Conservation (phyloP, 35 echinoderm and acorn worm genomes). For the Hemicentrotus pulcherrimus region DNA sequence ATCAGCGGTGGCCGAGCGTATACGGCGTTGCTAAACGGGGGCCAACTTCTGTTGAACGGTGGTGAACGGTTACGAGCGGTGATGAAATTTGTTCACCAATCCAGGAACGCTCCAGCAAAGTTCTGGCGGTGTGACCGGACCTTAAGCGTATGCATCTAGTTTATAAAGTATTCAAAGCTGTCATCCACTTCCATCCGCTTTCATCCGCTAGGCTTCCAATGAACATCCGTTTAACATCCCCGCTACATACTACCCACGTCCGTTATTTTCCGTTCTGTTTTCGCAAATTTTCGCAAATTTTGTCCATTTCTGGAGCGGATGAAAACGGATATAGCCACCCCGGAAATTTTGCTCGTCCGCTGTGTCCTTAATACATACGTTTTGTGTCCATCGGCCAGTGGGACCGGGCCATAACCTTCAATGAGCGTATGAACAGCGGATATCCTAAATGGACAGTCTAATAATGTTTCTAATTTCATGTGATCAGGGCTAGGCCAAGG, state of each 20-base stretch:
- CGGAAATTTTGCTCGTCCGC: not conserved
- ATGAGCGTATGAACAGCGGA: not conserved
- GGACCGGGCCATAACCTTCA: not conserved
- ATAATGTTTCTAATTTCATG: no score
- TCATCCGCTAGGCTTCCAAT: slow-evolving; percentile 28
- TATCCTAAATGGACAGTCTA: no score
- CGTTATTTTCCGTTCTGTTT: slow-evolving; percentile 29
- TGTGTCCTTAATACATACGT: slow-evolving; percentile 23
- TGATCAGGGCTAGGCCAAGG: no score
- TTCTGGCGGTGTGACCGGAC: slow-evolving; percentile 27
- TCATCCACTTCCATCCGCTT: slow-evolving; percentile 36
- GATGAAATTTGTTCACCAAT: slow-evolving; percentile 21
- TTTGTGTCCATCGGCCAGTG: not conserved
- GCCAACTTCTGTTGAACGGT: slow-evolving; percentile 28
- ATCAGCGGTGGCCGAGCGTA: slow-evolving; percentile 38
- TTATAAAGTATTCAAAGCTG: not conserved
- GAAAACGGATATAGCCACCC: not conserved
- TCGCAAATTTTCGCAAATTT: not conserved
- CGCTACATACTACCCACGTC: slow-evolving; percentile 2
- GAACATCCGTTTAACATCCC: slow-evolving; percentile 36
- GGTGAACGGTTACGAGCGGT: slow-evolving; percentile 23
- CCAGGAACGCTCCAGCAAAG: slow-evolving; percentile 3
- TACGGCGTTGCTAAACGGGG: slow-evolving; percentile 26
- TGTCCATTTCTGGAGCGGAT: not conserved
- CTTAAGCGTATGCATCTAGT: no score